A percentile compares a stretch with the other conserved stretches of the same genome.
Conservation (phyloP, 2,888 invertebrate genomes). For the Tenthredo scrophulariae region DNA sequence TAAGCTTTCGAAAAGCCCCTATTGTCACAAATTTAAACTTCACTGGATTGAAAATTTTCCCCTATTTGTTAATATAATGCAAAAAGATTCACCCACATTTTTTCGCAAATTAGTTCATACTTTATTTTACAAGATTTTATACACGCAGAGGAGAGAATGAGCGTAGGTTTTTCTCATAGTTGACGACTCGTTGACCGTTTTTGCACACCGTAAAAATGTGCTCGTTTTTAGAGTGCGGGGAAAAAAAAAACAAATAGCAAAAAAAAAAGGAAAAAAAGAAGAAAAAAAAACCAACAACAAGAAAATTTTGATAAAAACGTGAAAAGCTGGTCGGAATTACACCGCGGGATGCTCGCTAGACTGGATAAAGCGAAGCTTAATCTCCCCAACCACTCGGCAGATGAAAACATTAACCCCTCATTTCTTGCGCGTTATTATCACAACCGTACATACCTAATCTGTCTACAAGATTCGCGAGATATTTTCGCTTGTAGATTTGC, state of each 20-base stretch:
- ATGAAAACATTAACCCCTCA: slow-evolving; percentile 42
- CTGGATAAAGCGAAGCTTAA: slow-evolving; percentile 43
- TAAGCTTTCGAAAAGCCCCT: too few relatives aligned
- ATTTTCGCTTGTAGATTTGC: neutral
- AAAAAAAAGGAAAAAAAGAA: neutral
- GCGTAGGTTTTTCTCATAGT: neutral
- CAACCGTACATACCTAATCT: slow-evolving; percentile 7
- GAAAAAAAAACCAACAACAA: neutral
- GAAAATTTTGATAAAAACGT: slow-evolving; percentile 43
- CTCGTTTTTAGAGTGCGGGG: neutral
- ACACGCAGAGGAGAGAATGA: neutral
- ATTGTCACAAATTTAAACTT: too few relatives aligned
- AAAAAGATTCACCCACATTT: too few relatives aligned
- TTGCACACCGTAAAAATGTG: neutral
- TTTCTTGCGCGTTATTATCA: slow-evolving; percentile 32
- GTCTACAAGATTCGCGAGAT: neutral
- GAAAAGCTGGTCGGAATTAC: neutral
- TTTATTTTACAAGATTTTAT: neutral
- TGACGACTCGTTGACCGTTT: neutral
- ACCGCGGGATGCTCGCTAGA: slow-evolving; percentile 20
- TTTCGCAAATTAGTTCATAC: too few relatives aligned
- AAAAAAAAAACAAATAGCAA: neutral
- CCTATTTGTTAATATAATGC: too few relatives aligned
- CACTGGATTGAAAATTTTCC: too few relatives aligned
- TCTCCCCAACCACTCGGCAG: slow-evolving; percentile 45